phyloP scores from a whole-genome alignment of 2,888 invertebrate genomes.

The Epirrhoe tristata region DNA sequence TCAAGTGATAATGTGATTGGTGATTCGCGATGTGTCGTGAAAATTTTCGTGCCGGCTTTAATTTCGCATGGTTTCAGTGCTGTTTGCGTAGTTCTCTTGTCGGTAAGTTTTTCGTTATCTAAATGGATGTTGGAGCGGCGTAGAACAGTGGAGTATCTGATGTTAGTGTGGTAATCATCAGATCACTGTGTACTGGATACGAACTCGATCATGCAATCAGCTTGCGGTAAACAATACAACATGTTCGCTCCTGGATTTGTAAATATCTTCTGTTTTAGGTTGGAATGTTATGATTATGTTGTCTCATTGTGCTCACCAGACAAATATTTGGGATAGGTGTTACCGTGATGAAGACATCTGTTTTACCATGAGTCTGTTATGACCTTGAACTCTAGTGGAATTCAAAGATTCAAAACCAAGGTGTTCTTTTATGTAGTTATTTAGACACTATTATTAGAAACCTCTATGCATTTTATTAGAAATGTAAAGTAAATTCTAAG shows the following conservation, averaged over 20 bases:
- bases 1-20: conserved; percentile 52
- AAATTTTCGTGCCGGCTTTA: conserved; percentile 70
- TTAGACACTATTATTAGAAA: neutral
- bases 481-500: neutral
- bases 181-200: conserved; percentile 39
- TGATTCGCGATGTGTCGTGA: conserved; percentile 55
- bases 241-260: conserved; percentile 68
- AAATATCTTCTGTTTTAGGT: conserved; percentile 51
- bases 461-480: neutral
- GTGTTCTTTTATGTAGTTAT: neutral
- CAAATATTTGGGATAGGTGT: neutral
- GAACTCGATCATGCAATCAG: conserved; percentile 48
- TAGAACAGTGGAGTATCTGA: conserved; percentile 25
- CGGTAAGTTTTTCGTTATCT: conserved; percentile 48
- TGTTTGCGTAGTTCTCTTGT: conserved; percentile 59
- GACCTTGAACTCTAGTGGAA: conserved; percentile 28
- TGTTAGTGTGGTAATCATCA: conserved; percentile 40
- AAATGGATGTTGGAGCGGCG: conserved; percentile 20
- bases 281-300: conserved; percentile 30
- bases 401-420: neutral
- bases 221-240: conserved; percentile 70
- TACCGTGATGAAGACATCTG: neutral
- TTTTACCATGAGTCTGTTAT: conserved; percentile 3
- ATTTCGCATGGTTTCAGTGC: conserved; percentile 61
- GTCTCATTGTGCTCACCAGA: neutral